Evolutionary conservation across 2,797 vertebrate genomes (phyloP), one percentile per base, ranked within the genome.

Genomic region (Lycodopsis pacificus): DNA sequence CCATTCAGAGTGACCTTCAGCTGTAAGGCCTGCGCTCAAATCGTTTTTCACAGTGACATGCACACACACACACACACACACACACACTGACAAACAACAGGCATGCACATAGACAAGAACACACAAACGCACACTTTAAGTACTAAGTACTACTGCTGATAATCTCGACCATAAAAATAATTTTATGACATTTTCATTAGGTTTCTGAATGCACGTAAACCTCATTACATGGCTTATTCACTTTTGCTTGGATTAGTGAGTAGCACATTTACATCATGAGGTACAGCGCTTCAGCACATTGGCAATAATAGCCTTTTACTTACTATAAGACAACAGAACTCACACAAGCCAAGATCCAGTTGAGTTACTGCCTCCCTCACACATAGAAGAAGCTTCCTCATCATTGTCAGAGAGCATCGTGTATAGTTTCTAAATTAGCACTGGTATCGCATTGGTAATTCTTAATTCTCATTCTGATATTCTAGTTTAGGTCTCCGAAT

Each of bases 1-100:
- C 81, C 75, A 88, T 87, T 90, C 83, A 83, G 81, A 86, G 66
- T 91, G 87, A 92, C 91, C 90, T 87, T 92, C 89, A 91, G 86
- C 79, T 77, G 22, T 54, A 70, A 17, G 22, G 79, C 65, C 71
- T 78, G 64, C 40, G 58, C 76, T 76, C 68, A 80, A 25, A 84
- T 84, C 67, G 25, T 80, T 82, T 81, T 77, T 46, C 56, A 36
- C 74, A 76, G 36, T 59, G 20, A 61, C 13, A 7, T 11, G 2
- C 14, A 15, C 54, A 9, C 14, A 56, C 25, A 56, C 53, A 56
- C 22, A 15, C 25, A 30, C 25, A 53, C 51, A 53, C 51, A 53
- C 19, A 66, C 57, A 51, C 12, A 46, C 20, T 30, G 30, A 30
- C 30, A 25, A 51, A 51, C 40, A 57, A 17, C 48, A 36, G 12